phyloP scores from a whole-genome alignment of 2,113 vertebrate species.

The Pelecanus crispus region DNA sequence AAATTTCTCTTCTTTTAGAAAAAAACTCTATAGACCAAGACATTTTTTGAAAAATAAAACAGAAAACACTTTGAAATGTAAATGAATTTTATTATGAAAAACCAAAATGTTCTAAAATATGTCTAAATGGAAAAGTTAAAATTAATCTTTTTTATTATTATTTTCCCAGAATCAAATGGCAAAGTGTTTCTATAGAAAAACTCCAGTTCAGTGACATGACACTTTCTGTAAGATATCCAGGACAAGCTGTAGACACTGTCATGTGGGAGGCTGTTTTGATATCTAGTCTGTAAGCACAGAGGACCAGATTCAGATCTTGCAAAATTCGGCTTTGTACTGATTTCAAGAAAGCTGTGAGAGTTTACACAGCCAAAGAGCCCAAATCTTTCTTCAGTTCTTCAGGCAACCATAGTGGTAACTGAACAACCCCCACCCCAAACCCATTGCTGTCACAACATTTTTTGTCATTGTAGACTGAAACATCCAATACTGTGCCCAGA shows the following conservation, averaged over 20 bases:
- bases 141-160: background rate
- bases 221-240: background rate
- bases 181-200: background rate
- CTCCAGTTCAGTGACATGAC: background rate
- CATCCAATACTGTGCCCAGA: background rate
- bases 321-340: background rate
- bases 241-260: background rate
- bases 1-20: background rate
- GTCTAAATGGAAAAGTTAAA: background rate
- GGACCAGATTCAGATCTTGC: background rate
- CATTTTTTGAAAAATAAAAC: background rate
- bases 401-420: background rate
- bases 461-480: background rate
- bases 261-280: background rate
- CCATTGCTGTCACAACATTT: rapidly evolving
- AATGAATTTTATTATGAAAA: background rate
- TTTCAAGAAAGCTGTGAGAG: background rate
- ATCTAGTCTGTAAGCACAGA: background rate
- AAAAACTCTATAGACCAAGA: background rate
- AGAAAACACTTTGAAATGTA: background rate
- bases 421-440: background rate
- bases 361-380: background rate
- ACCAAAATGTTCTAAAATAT: background rate
- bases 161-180: background rate
- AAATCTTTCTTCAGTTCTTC: background rate